Percentiles rank a stretch among this genome's conserved stretches.
Evolutionary conservation across 1,140 invertebrate genomes (phyloP).

Genomic region (Batillaria attramentaria): DNA sequence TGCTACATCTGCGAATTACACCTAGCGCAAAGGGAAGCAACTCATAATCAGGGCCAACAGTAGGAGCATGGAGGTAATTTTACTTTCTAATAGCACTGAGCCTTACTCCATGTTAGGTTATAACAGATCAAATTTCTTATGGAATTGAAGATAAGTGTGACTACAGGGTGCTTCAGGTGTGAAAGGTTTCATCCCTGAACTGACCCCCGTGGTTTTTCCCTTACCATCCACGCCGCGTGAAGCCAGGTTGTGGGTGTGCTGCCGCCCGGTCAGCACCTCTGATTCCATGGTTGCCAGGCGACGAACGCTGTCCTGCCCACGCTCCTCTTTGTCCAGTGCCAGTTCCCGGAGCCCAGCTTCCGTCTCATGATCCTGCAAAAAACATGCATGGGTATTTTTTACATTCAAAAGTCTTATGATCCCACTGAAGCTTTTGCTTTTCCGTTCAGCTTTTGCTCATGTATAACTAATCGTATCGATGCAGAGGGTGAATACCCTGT

Average conservation of each 20-base stretch:
- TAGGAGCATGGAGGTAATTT: no score
- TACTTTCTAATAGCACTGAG: no score
- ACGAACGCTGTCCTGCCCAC: conserved; percentile 36
- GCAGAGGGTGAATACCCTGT: neutral
- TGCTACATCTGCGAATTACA: no score
- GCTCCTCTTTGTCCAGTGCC: conserved; percentile 35
- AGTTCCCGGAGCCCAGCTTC: conserved; percentile 40
- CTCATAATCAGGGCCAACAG: no score
- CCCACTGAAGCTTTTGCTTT: neutral
- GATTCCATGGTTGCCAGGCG: conserved; percentile 49
- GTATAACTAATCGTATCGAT: neutral
- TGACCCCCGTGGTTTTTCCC: no score
- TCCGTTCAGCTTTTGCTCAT: neutral
- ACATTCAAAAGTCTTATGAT: neutral
- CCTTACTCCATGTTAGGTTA: no score
- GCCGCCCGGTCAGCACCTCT: conserved; percentile 43
- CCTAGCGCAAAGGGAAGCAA: no score
- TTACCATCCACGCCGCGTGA: conserved; percentile 45
- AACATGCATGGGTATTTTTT: neutral
- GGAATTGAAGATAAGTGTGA: no score
- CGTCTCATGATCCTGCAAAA: conserved; percentile 44
- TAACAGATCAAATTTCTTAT: no score
- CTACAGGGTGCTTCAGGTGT: no score
- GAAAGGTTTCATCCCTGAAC: no score
- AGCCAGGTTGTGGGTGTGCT: conserved; percentile 50